These are phyloP conservation scores for Caenorhabditis doughertyi DNA, from an alignment of 2,888 invertebrate species.

Conservation along the genomic window DNA sequence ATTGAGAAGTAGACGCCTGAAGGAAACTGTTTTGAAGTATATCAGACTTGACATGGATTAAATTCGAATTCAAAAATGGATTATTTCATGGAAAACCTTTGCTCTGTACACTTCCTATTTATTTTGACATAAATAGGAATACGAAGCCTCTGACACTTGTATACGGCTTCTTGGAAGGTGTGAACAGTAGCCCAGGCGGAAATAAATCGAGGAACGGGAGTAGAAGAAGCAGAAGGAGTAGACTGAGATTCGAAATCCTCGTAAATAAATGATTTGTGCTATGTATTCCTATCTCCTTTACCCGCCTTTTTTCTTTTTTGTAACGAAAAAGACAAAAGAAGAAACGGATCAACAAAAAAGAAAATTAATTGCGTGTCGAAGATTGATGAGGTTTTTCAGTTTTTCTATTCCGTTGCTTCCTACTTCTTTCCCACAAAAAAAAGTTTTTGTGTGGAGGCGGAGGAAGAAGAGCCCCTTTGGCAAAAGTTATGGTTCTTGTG, in stretches of 20 bases:
- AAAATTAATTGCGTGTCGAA: conserved; percentile 51
- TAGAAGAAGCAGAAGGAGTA: neutral
- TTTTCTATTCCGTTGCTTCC: conserved; percentile 29
- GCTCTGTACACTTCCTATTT: conserved; percentile 37
- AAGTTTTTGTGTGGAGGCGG: conserved; percentile 28
- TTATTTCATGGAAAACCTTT: conserved; percentile 3
- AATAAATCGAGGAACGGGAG: conserved; percentile 45
- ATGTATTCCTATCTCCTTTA: conserved; percentile 23
- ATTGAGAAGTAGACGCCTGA: neutral
- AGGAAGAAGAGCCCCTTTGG: conserved; percentile 6
- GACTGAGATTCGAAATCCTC: conserved; percentile 42
- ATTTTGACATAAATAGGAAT: conserved; percentile 15
- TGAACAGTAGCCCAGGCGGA: conserved; percentile 51
- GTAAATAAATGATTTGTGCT: conserved; percentile 56
- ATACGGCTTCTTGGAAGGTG: conserved; percentile 32
- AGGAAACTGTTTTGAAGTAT: conserved; percentile 2
- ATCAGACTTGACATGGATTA: conserved; percentile 26
- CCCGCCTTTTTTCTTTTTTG: conserved; percentile 32
- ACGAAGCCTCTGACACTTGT: conserved; percentile 33
- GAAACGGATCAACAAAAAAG: conserved; percentile 47
- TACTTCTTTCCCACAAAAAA: conserved; percentile 27
- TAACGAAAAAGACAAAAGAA: conserved; percentile 17
- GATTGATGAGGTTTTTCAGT: conserved; percentile 43
- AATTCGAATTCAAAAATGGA: neutral
- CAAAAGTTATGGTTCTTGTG: conserved; percentile 56